Conservation (phyloP, 2,113 vertebrate genomes). For the Bambusicola thoracicus region DNA sequence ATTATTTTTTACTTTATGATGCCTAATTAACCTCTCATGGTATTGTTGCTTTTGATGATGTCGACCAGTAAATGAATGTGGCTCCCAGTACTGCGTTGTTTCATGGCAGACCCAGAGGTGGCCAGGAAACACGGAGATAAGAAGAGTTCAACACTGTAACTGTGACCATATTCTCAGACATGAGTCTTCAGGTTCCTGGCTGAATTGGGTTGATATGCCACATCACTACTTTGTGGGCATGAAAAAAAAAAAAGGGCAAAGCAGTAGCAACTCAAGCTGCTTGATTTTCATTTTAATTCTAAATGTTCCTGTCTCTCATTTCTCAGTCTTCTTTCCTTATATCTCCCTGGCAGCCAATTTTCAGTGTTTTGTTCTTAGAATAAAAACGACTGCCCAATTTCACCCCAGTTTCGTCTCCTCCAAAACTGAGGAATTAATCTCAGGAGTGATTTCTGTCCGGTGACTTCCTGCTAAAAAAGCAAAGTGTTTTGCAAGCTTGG, state of each 20-base stretch:
- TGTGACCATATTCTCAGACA: background rate
- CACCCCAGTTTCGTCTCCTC: background rate
- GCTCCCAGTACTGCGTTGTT: background rate
- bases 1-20: background rate
- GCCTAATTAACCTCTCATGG: background rate
- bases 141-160: background rate
- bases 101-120: background rate
- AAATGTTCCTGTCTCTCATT: background rate
- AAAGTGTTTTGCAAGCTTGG: conserved; percentile 12
- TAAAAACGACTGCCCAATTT: background rate
- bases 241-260: background rate
- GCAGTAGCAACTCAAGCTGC: background rate
- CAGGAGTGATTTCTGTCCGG: background rate
- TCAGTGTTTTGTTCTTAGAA: background rate
- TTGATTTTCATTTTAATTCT: background rate
- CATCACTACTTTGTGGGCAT: background rate
- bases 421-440: background rate
- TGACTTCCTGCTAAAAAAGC: background rate
- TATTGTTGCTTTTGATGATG: background rate
- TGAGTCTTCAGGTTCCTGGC: background rate
- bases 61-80: background rate
- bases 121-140: background rate
- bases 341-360: background rate
- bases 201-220: background rate
- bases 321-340: background rate